phyloP scores from a whole-genome alignment of 2,888 invertebrate genomes.

The Kryphioiulus occultus region DNA sequence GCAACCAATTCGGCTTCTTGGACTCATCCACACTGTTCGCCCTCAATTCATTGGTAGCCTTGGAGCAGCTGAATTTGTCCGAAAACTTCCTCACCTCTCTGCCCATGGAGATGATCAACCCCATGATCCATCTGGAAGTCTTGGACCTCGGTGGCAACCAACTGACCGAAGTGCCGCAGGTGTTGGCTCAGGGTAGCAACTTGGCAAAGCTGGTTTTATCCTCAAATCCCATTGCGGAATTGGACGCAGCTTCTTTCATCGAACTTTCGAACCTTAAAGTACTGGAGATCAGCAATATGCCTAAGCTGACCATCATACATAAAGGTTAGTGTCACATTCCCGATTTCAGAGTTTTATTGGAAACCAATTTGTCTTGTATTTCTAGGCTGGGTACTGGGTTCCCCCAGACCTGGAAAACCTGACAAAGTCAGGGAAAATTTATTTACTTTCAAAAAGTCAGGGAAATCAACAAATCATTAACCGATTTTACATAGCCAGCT shows the following conservation, averaged over 20 bases:
- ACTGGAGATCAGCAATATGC: conserved; percentile 47
- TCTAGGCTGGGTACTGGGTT: too few relatives aligned
- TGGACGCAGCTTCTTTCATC: conserved; percentile 44
- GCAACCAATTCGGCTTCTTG: conserved; percentile 25
- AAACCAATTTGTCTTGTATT: too few relatives aligned
- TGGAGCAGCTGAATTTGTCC: conserved; percentile 40
- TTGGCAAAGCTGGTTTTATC: conserved; percentile 30
- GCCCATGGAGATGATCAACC: conserved; percentile 21
- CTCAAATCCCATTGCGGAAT: conserved; percentile 44
- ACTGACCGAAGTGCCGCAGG: conserved; percentile 46
- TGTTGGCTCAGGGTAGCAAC: conserved; percentile 22
- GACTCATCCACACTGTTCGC: conserved; percentile 43
- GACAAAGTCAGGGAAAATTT: too few relatives aligned
- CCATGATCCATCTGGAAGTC: background rate
- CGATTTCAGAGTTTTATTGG: too few relatives aligned
- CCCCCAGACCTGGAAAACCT: too few relatives aligned
- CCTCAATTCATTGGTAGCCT: conserved; percentile 2
- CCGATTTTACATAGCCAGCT: too few relatives aligned
- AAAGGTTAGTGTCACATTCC: conserved; percentile 14
- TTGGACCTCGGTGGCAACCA: conserved; percentile 41
- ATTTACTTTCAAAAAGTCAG: too few relatives aligned
- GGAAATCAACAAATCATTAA: too few relatives aligned
- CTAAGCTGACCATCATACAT: conserved; percentile 39
- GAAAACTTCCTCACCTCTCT: conserved; percentile 25
- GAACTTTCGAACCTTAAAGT: background rate